These are phyloP conservation scores for Philopedon plagiatum DNA, from an alignment of 2,888 invertebrate genomes.

Conservation along the genomic window DNA sequence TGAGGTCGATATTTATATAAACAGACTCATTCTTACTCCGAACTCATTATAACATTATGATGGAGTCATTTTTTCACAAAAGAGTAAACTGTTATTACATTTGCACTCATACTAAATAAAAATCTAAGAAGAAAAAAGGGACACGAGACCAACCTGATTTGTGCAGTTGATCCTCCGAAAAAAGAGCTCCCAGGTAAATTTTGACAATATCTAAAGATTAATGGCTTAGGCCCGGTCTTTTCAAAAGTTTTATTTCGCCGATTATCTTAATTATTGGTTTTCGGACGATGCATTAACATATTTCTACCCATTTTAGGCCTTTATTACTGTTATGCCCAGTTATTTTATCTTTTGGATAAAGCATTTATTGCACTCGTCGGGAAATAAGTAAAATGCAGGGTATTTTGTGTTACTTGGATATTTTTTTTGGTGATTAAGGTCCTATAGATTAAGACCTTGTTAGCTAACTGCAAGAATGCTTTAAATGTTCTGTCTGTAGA, in stretches of 20 bases:
- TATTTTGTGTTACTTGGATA: not conserved
- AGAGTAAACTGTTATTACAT: not conserved
- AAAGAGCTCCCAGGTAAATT: slow-evolving; percentile 57
- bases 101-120: slow-evolving; percentile 16
- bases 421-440: not conserved
- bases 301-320: slow-evolving; percentile 52
- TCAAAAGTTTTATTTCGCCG: slow-evolving; percentile 64
- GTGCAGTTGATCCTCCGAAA: slow-evolving; percentile 32
- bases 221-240: slow-evolving; percentile 61
- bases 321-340: slow-evolving; percentile 15
- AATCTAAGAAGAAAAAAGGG: slow-evolving; percentile 26
- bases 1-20: too few species aligned
- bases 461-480: not conserved
- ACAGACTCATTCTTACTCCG: too few species aligned
- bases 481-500: too few species aligned
- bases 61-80: too few species aligned
- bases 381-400: not conserved
- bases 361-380: not conserved
- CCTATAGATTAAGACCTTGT: not conserved
- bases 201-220: slow-evolving; percentile 67
- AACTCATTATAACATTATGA: too few species aligned
- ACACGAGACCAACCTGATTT: slow-evolving; percentile 36
- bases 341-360: slow-evolving; percentile 8
- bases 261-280: slow-evolving; percentile 67
- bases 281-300: slow-evolving; percentile 64